These are phyloP conservation scores for Tetramorium alpestre DNA, from an alignment of 1,140 invertebrate genomes.

Conservation along the genomic window DNA sequence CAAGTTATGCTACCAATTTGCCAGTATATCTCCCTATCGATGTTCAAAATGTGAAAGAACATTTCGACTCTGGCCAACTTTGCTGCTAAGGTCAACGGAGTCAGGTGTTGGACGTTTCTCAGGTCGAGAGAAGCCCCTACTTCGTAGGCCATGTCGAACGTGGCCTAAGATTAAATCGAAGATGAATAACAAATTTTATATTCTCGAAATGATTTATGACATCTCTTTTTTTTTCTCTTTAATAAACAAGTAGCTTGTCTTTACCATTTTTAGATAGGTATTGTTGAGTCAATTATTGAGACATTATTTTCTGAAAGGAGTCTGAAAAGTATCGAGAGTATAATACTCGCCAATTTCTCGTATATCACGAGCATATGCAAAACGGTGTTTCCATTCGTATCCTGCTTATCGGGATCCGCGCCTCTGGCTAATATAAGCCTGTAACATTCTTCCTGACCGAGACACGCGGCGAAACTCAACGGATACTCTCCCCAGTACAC, in stretches of 20 bases:
- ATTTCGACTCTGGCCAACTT: constrained; percentile 97
- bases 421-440: constrained; percentile 96
- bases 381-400: constrained; percentile 99
- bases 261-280: not conserved
- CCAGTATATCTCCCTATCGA: constrained; percentile 98
- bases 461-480: constrained; percentile 97
- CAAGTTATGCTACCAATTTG: constrained; percentile 98
- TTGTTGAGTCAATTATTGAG: not conserved
- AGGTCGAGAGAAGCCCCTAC: constrained; percentile 94
- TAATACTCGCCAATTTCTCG: constrained; percentile 92
- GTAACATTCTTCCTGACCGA: constrained; percentile 99
- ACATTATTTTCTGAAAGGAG: no score
- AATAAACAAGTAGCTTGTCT: not conserved
- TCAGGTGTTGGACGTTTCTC: constrained; percentile 95
- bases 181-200: not conserved
- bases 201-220: not conserved
- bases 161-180: constrained; percentile 87
- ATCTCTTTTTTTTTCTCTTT: not conserved
- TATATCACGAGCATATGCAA: constrained; percentile 99
- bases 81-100: constrained; percentile 96
- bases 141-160: constrained; percentile 98
- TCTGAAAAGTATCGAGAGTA: not conserved
- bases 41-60: constrained; percentile 98
- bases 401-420: constrained; percentile 97
- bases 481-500: constrained; percentile 99